A percentile compares a stretch with the other conserved stretches of the same genome.
These are phyloP conservation scores for Oncorhynchus tshawytscha DNA, from an alignment of 2,113 vertebrate species.

Conservation along the genomic window DNA sequence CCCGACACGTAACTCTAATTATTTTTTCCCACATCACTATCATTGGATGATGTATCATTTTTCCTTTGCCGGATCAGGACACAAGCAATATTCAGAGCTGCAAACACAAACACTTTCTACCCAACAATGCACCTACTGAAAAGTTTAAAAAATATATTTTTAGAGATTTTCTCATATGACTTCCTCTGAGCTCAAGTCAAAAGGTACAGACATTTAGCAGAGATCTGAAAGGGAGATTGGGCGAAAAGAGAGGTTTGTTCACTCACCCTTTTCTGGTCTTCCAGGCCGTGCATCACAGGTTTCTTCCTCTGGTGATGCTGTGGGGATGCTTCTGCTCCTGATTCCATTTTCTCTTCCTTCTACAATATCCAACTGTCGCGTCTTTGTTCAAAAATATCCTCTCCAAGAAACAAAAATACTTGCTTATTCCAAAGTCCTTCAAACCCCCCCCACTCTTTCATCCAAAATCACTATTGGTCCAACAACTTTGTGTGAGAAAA, in stretches of 20 bases:
- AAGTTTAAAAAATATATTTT: no score
- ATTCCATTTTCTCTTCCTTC: conserved; percentile 84
- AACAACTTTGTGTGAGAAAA: conserved; percentile 56
- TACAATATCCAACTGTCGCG: conserved; percentile 36
- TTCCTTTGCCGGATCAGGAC: no score
- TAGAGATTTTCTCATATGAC: no score
- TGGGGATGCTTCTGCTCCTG: conserved; percentile 82
- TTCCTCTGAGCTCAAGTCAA: no score
- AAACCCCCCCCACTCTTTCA: conserved; percentile 43
- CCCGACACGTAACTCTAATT: no score
- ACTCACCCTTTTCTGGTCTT: conserved; percentile 98
- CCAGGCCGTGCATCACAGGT: conserved; percentile 87
- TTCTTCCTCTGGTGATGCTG: conserved; percentile 88
- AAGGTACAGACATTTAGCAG: no score
- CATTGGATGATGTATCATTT: no score
- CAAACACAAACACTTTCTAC: no score
- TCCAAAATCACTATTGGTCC: conserved; percentile 38
- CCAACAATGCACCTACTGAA: no score
- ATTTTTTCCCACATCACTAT: no score
- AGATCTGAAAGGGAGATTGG: no score
- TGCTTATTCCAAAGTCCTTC: conserved; percentile 57
- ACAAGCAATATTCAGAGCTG: no score
- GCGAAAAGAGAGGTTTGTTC: background rate
- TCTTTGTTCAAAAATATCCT: conserved; percentile 24
- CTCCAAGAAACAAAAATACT: conserved; percentile 43